Percentiles rank a stretch among this genome's conserved stretches.
Evolutionary conservation across 1,140 invertebrate genomes (phyloP).

Genomic region (Drosophila sulfurigaster): DNA sequence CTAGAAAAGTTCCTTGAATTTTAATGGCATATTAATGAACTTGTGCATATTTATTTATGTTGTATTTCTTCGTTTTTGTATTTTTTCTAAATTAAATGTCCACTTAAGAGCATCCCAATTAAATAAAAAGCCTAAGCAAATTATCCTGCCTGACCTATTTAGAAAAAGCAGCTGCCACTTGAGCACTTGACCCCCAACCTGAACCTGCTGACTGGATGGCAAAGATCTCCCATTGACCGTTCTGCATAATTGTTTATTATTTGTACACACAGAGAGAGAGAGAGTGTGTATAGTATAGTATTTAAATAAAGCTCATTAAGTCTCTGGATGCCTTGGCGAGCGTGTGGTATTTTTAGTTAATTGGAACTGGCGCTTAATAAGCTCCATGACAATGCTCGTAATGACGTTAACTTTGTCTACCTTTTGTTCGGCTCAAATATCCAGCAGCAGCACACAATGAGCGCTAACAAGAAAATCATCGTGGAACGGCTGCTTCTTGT

Average conservation of each 20-base stretch:
- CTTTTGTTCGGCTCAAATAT: constrained; percentile 19
- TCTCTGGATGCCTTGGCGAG: constrained; percentile 1
- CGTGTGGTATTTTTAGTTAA: constrained; percentile 68
- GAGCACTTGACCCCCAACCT: background rate
- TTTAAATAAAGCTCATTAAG: constrained; percentile 27
- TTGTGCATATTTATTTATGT: background rate
- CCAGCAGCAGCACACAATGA: constrained; percentile 41
- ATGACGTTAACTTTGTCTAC: constrained; percentile 46
- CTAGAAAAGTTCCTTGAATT: too few relatives aligned
- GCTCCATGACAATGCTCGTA: constrained; percentile 44
- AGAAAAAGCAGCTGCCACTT: constrained; percentile 1
- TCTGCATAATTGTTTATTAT: constrained; percentile 33
- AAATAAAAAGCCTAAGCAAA: constrained; percentile 10
- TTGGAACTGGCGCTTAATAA: constrained; percentile 39
- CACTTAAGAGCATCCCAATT: constrained; percentile 1
- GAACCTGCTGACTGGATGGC: background rate
- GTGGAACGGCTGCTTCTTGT: background rate
- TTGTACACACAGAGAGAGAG: background rate
- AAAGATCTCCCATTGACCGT: background rate
- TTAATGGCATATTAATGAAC: too few relatives aligned
- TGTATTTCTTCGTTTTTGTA: constrained; percentile 1
- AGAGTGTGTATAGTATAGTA: background rate
- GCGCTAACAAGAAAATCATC: constrained; percentile 16
- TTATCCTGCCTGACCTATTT: constrained; percentile 36
- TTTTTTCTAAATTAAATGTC: background rate